Evolutionary conservation across 2,888 invertebrate species (phyloP).

Genomic region (Alsophila aescularia): DNA sequence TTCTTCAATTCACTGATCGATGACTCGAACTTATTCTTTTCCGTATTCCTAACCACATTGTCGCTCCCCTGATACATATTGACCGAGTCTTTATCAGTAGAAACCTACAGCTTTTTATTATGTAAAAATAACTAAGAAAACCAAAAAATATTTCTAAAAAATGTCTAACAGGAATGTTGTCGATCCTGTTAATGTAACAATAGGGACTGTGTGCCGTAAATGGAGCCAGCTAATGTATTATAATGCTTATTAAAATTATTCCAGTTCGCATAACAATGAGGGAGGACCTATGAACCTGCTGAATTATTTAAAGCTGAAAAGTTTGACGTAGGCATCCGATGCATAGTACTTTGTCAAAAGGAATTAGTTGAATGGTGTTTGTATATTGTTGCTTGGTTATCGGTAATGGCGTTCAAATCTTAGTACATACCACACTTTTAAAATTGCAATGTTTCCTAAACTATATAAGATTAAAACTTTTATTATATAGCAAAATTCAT

Average conservation of each 20-base stretch:
- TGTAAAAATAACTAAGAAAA: background rate
- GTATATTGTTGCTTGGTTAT: background rate
- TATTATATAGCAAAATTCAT: too few species aligned
- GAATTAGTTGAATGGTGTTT: background rate
- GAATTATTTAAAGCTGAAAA: conserved; percentile 69
- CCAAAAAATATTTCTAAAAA: background rate
- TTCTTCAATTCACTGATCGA: conserved; percentile 76
- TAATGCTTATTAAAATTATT: conserved; percentile 36
- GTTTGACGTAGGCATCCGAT: conserved; percentile 43
- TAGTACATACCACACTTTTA: too few species aligned
- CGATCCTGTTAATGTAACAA: background rate
- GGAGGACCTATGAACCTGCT: conserved; percentile 69
- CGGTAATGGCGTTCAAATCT: too few species aligned
- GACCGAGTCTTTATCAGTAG: background rate
- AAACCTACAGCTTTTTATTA: background rate
- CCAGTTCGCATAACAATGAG: conserved; percentile 60
- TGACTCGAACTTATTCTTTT: conserved; percentile 72
- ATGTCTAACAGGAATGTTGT: background rate
- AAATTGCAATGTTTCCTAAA: too few species aligned
- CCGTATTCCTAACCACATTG: conserved; percentile 46
- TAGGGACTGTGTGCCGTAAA: background rate
- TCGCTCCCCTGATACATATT: conserved; percentile 69
- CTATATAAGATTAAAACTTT: too few species aligned
- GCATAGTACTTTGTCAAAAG: background rate
- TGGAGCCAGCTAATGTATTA: conserved; percentile 23